These are phyloP conservation scores for human (Homo sapiens) DNA, from an alignment of 2,113 vertebrate genomes.

Conservation along the genomic window DNA sequence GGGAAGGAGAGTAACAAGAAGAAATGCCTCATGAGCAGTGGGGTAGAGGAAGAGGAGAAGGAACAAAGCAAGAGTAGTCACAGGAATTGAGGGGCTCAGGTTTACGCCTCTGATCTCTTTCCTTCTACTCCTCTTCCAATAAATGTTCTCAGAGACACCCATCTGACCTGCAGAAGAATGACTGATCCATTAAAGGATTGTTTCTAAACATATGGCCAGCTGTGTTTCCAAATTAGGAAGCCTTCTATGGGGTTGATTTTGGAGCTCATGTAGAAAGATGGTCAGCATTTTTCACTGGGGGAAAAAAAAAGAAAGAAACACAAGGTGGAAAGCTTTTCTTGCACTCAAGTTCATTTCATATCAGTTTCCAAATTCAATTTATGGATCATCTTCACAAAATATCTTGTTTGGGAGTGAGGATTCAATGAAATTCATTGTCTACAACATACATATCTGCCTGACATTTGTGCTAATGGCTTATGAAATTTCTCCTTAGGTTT, in stretches of 20 bases:
- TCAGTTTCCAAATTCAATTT: background rate
- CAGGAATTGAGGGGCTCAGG: background rate
- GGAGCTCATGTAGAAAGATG: background rate
- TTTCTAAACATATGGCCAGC: background rate
- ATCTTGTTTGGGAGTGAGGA: background rate
- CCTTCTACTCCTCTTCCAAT: background rate
- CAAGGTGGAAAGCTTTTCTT: background rate
- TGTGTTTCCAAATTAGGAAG: background rate
- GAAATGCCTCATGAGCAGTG: background rate
- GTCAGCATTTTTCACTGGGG: background rate
- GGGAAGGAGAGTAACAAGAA: background rate
- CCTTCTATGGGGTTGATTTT: too few species aligned
- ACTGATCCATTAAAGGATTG: accelerated
- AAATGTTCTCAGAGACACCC: background rate
- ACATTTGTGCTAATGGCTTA: background rate
- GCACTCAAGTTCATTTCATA: background rate
- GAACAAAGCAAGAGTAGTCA: background rate
- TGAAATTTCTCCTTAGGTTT: constrained; percentile 1
- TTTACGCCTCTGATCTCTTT: accelerated
- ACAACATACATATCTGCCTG: background rate
- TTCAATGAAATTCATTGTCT: background rate
- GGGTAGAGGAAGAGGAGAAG: background rate
- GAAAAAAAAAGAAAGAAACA: background rate
- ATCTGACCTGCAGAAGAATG: background rate
- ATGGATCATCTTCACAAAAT: background rate